These are phyloP conservation scores for Aphelenchoides avenae DNA, from an alignment of 1,140 invertebrate genomes.

Conservation along the genomic window DNA sequence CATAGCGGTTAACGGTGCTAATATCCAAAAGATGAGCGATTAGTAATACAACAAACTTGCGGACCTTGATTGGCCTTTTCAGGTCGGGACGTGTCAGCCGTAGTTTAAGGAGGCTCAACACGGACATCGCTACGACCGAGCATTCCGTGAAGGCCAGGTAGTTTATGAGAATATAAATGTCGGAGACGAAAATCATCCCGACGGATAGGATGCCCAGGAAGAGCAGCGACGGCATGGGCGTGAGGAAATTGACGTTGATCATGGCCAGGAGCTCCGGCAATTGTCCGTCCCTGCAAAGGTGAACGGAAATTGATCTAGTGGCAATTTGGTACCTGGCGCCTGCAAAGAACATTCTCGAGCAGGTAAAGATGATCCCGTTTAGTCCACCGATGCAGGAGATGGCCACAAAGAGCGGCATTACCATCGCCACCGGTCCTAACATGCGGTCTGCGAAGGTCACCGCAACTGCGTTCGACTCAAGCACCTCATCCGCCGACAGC, in stretches of 20 bases:
- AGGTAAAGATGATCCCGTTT: conserved; percentile 51
- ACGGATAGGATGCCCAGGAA: conserved; percentile 69
- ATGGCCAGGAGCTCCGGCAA: conserved; percentile 57
- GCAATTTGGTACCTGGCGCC: conserved; percentile 37
- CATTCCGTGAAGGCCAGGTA: conserved; percentile 89
- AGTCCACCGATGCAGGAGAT: conserved; percentile 46
- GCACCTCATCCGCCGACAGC: conserved; percentile 72
- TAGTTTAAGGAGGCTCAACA: conserved; percentile 79
- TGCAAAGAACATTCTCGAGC: conserved; percentile 57
- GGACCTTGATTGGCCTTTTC: conserved; percentile 81
- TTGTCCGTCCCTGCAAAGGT: conserved; percentile 37
- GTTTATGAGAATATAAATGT: conserved; percentile 85
- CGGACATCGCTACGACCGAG: conserved; percentile 82
- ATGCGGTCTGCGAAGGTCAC: conserved; percentile 63
- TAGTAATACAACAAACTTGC: too few species aligned
- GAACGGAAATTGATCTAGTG: background rate
- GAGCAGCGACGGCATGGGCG: conserved; percentile 54
- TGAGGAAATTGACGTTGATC: conserved; percentile 48
- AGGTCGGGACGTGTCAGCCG: conserved; percentile 74
- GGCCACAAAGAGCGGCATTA: conserved; percentile 57
- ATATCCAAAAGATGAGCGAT: too few species aligned
- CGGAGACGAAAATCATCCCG: conserved; percentile 75
- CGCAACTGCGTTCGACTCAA: conserved; percentile 80
- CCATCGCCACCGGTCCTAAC: conserved; percentile 35
- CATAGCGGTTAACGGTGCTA: too few species aligned